Conservation (phyloP, 2,888 invertebrate species). For the Sarcophaga rosellei region DNA sequence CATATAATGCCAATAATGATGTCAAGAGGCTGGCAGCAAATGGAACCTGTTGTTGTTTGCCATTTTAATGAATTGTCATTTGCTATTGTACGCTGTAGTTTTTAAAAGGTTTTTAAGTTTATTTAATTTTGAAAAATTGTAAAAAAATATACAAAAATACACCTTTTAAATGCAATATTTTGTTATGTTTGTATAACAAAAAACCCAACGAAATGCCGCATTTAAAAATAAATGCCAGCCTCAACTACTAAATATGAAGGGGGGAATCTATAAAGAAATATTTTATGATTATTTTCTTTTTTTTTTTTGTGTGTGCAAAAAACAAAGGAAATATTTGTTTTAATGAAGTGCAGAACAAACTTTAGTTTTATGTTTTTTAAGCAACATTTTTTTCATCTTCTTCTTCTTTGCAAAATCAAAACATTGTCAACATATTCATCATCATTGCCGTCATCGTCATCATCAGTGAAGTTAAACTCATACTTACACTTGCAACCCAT, state of each 20-base stretch:
- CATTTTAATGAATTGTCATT: constrained; percentile 66
- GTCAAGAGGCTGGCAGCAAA: not conserved
- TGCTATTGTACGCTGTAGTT: constrained; percentile 9
- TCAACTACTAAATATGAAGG: not conserved
- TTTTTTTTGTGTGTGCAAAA: not conserved
- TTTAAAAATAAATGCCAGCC: constrained; percentile 14
- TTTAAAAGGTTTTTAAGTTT: constrained; percentile 54
- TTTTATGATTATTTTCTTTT: not conserved
- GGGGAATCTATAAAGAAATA: not conserved
- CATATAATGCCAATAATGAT: not conserved
- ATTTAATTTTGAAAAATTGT: constrained; percentile 32
- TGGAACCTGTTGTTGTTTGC: constrained; percentile 64
- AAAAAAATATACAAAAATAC: constrained; percentile 21
- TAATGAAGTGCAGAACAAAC: constrained; percentile 39
- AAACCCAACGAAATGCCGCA: constrained; percentile 30
- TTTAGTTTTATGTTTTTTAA: not conserved
- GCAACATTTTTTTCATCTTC: constrained; percentile 6
- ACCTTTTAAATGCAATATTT: constrained; percentile 47
- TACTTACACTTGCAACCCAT: constrained; percentile 10
- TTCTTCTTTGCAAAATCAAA: constrained; percentile 23
- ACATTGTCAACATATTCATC: constrained; percentile 52
- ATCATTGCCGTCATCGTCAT: constrained; percentile 16
- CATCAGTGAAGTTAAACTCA: not conserved
- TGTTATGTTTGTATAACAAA: not conserved
- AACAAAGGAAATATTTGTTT: constrained; percentile 56